A percentile compares a stretch with the other conserved stretches of the same genome.
phyloP scores from a whole-genome alignment of 2,888 invertebrate species.

The Oscheius sp. region DNA sequence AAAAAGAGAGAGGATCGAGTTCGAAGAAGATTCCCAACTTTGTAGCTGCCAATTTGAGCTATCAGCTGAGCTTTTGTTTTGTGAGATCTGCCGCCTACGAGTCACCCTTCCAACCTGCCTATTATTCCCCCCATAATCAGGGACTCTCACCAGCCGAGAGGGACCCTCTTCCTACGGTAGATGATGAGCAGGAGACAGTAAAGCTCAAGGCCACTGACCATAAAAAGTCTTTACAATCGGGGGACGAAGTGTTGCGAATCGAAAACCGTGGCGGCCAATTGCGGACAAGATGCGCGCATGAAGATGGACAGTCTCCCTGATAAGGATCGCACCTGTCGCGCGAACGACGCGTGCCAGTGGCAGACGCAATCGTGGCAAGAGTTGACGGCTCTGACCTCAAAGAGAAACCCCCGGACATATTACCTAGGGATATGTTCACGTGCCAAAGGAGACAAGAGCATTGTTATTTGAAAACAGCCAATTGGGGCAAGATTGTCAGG shows the following conservation, averaged over 20 bases:
- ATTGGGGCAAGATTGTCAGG: not conserved
- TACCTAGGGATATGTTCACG: not conserved
- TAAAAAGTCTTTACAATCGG: slow-evolving; percentile 14
- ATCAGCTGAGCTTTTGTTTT: not conserved
- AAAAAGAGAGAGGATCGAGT: slow-evolving; percentile 14
- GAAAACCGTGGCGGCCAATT: slow-evolving; percentile 1
- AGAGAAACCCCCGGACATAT: not conserved
- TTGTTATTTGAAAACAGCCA: not conserved
- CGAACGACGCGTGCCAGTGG: slow-evolving; percentile 27
- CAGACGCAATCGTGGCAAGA: slow-evolving; percentile 12
- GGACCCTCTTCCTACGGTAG: not conserved
- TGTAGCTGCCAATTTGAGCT: not conserved
- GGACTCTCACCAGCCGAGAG: not conserved
- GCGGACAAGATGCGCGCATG: not conserved
- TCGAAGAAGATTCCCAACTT: not conserved
- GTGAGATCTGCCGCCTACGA: not conserved
- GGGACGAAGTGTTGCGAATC: slow-evolving; percentile 29
- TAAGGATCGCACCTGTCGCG: slow-evolving; percentile 32
- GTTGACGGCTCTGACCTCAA: not conserved
- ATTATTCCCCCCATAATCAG: not conserved
- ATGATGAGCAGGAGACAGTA: slow-evolving; percentile 24
- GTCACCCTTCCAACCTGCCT: not conserved
- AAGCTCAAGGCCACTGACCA: slow-evolving; percentile 3
- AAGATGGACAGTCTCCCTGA: slow-evolving; percentile 18
- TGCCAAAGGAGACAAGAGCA: not conserved